Conservation (phyloP, 2,797 vertebrate genomes). For the Halcyon chelicuti region DNA sequence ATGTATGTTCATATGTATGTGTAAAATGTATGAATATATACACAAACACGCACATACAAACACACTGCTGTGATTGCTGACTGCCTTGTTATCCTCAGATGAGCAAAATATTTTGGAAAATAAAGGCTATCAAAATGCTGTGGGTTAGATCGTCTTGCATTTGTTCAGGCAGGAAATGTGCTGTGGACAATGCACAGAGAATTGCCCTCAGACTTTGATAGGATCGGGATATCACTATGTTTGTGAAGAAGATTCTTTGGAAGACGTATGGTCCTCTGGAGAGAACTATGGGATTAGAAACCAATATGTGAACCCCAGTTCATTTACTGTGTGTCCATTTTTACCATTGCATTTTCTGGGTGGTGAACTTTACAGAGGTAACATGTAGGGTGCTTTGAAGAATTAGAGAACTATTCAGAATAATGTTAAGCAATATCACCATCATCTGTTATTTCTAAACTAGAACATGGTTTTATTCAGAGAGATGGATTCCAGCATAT, state of each 20-base stretch:
- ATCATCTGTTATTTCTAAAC: background rate
- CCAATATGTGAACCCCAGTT: background rate
- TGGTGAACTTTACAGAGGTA: background rate
- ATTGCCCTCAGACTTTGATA: background rate
- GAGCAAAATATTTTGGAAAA: background rate
- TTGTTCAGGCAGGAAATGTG: background rate
- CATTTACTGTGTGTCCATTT: background rate
- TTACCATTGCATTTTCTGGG: background rate
- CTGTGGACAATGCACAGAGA: background rate
- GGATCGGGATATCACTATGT: background rate
- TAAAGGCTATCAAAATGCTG: background rate
- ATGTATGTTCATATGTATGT: background rate
- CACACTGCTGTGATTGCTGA: background rate
- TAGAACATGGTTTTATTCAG: background rate
- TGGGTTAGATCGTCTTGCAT: background rate
- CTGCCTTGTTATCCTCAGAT: background rate
- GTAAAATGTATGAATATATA: background rate
- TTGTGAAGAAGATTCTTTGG: background rate
- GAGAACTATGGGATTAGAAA: background rate
- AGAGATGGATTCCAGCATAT: background rate
- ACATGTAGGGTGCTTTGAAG: background rate
- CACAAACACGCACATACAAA: background rate
- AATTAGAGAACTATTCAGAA: background rate
- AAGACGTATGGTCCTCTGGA: background rate
- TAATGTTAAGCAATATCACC: background rate